Evolutionary conservation across 2,797 vertebrate species (phyloP).

Genomic region (Propithecus perrieri): DNA sequence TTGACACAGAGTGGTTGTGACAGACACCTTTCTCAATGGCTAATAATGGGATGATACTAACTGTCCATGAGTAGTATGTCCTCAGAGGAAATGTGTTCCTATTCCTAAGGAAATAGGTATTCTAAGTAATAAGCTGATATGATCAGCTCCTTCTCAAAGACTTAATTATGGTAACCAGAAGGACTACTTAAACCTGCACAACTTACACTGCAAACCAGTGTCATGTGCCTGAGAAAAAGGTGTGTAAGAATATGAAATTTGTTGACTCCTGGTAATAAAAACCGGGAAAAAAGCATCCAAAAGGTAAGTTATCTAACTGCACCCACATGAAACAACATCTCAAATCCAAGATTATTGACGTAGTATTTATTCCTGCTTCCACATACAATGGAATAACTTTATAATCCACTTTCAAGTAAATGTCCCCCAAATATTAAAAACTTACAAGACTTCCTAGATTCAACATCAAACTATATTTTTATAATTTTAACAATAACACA

Average conservation of each 20-base stretch:
- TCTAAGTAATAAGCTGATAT: conserved; percentile 38
- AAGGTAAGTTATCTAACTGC: conserved; percentile 7
- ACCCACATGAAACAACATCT: conserved; percentile 36
- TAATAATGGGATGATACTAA: conserved; percentile 47
- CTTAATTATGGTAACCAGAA: conserved; percentile 42
- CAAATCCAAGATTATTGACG: conserved; percentile 59
- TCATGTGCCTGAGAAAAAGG: not conserved
- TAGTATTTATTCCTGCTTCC: conserved; percentile 17
- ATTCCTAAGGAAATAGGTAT: conserved; percentile 50
- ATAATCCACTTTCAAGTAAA: conserved; percentile 46
- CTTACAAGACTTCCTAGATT: conserved; percentile 20
- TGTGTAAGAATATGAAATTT: not conserved
- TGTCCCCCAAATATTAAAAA: conserved; percentile 25
- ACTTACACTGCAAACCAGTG: conserved; percentile 43
- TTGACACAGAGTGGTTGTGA: conserved; percentile 11
- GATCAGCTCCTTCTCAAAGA: conserved; percentile 15
- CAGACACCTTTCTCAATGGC: conserved; percentile 49
- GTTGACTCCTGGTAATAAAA: conserved; percentile 19
- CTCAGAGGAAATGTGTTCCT: conserved; percentile 32
- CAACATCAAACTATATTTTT: conserved; percentile 18
- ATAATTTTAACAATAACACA: conserved; percentile 54
- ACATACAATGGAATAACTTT: conserved; percentile 24
- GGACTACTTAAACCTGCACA: conserved; percentile 35
- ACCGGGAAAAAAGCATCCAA: conserved; percentile 29
- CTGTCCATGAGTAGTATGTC: not conserved